Percentiles rank a stretch among this genome's conserved stretches.
These are phyloP conservation scores for Sphaerodactylus townsendi DNA, from an alignment of 2,113 vertebrate genomes.

Conservation along the genomic window DNA sequence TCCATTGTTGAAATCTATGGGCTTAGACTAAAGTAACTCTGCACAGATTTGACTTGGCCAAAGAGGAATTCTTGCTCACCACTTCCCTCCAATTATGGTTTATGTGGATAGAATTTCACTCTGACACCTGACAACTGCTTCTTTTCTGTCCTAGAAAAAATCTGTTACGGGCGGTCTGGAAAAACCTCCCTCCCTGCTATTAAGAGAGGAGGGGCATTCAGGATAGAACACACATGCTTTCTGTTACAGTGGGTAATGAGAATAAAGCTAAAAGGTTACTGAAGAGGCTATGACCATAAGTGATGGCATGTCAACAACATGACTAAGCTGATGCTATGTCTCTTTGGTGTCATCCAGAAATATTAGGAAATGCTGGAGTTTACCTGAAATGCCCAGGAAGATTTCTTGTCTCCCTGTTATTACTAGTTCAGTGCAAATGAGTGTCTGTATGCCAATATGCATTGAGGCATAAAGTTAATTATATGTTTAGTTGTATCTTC, in stretches of 20 bases:
- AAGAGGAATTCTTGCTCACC: not conserved
- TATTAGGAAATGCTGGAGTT: not conserved
- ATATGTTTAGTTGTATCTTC: too few species aligned
- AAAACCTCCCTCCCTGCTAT: too few species aligned
- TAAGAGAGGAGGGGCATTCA: not conserved
- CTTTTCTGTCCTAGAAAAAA: not conserved
- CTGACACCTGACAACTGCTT: too few species aligned
- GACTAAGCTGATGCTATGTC: not conserved
- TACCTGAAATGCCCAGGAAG: not conserved
- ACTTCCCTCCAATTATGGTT: not conserved
- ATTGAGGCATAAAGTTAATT: too few species aligned
- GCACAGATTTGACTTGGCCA: too few species aligned
- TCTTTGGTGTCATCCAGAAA: not conserved
- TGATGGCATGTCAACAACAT: not conserved
- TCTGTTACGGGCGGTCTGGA: too few species aligned
- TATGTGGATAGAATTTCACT: not conserved
- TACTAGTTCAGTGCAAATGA: too few species aligned
- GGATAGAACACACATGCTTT: not conserved
- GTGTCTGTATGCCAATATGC: too few species aligned
- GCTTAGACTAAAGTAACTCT: too few species aligned
- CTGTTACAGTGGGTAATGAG: not conserved
- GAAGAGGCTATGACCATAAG: not conserved
- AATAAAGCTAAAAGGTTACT: too few species aligned
- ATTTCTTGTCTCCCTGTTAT: not conserved
- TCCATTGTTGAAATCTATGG: too few species aligned